Conservation (phyloP, 2,113 vertebrate species). For the Dissostichus mawsoni region DNA sequence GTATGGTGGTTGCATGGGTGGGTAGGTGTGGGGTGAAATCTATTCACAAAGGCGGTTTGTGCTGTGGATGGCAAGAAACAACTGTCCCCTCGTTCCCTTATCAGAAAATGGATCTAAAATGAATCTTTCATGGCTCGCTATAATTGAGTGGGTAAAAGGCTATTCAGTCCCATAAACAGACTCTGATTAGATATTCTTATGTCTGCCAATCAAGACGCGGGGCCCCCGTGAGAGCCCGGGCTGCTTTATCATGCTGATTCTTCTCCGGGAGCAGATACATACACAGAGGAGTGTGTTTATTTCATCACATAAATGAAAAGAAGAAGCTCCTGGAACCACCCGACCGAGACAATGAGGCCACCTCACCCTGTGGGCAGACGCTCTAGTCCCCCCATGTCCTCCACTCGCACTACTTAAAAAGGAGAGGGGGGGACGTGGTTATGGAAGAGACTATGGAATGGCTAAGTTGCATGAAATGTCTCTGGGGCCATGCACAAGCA, state of each 20-base stretch:
- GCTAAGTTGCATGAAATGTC: conserved; percentile 76
- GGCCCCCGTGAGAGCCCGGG: conserved; percentile 49
- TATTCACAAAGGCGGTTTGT: conserved; percentile 66
- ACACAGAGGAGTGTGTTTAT: conserved; percentile 56
- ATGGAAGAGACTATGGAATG: conserved; percentile 59
- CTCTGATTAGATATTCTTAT: conserved; percentile 80
- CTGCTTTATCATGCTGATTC: conserved; percentile 67
- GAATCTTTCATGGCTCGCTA: conserved; percentile 72
- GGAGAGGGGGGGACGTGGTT: conserved; percentile 34
- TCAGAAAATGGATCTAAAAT: conserved; percentile 82
- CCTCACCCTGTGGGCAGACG: conserved; percentile 57
- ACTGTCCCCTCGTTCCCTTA: conserved; percentile 72
- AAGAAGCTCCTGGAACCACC: conserved; percentile 64
- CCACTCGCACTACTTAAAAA: conserved; percentile 39
- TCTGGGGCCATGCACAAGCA: conserved; percentile 80
- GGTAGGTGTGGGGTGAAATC: conserved; percentile 56
- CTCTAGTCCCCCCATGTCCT: conserved; percentile 48
- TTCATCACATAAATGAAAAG: conserved; percentile 47
- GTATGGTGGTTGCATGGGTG: conserved; percentile 56
- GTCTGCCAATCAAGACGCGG: conserved; percentile 73
- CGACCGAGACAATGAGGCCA: conserved; percentile 67
- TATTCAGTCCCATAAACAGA: conserved; percentile 74
- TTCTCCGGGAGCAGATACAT: conserved; percentile 36
- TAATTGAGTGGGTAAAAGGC: conserved; percentile 80
- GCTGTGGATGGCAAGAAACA: conserved; percentile 71